Conservation (phyloP, 1,140 invertebrate species). For the Akabosia matsudoensis region DNA sequence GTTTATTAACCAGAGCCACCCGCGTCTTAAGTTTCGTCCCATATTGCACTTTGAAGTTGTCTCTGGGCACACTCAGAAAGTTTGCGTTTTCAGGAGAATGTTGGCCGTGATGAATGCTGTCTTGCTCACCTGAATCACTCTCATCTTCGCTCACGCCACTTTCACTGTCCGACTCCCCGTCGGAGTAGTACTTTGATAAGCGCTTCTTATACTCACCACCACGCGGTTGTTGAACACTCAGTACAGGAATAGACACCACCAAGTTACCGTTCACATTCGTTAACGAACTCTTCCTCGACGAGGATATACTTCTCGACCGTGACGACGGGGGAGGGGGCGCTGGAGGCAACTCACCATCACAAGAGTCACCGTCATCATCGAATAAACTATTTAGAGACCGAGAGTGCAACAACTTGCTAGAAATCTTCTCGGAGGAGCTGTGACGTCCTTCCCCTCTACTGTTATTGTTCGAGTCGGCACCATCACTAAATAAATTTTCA, state of each 20-base stretch:
- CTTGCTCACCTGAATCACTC: background rate
- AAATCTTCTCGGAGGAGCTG: background rate
- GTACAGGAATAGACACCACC: slow-evolving; percentile 4
- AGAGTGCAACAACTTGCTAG: slow-evolving; percentile 1
- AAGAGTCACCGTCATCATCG: background rate
- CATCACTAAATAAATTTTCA: slow-evolving; percentile 14
- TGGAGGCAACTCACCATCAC: background rate
- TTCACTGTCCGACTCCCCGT: background rate
- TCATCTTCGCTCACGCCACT: background rate
- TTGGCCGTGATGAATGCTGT: background rate
- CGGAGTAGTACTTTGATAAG: background rate
- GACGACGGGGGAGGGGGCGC: background rate
- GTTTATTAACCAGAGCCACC: background rate
- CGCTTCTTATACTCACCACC: background rate
- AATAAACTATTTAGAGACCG: slow-evolving; percentile 3
- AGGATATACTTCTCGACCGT: background rate
- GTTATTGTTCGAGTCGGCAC: background rate
- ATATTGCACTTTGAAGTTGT: slow-evolving; percentile 18
- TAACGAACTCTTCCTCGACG: background rate
- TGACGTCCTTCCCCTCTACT: background rate
- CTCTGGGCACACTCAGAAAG: slow-evolving; percentile 20
- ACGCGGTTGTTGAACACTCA: background rate
- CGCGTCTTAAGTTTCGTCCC: background rate
- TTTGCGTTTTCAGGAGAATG: background rate
- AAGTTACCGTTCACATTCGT: background rate